Base-by-base conservation (phyloP, 2,113 vertebrate species). In the Phoenicopterus ruber region DNA sequence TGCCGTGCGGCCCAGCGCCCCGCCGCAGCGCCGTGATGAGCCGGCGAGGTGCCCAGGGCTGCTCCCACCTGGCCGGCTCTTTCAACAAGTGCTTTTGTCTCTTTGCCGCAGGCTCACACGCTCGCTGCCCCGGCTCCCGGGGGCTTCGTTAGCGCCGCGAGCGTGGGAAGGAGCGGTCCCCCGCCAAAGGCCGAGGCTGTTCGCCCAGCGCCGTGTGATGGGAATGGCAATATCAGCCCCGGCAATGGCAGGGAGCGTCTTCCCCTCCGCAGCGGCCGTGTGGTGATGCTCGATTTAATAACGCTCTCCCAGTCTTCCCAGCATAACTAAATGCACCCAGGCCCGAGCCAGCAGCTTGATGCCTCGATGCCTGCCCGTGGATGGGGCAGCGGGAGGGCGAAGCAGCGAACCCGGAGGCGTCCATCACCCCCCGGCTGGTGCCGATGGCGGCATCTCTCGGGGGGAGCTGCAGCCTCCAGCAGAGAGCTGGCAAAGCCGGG, bases 201-300 rank as follows among this genome's bases (percentile, higher is more conserved):
- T 47, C 1, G 0, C 46, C 40, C 81, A 3, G 50, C 1, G 1
- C 46, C 1, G 2, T 21, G 34, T 1, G 80, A 10, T 16, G 67
- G 74, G 38, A 72, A 15, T 0, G 3, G 77, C 58, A 1, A 1
- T 2, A 6, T 6, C 79, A 40, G 78, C 44, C 29, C 11, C 4
- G 2, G 59, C 1, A 1, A 4, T 1, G 80, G 31, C 36, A 5
- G 31, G 6, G 24, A 34, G 31, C 26, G 1, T 3, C 83, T 38
- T 24, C 34, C 50, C 31, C 84, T 63, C 62, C 2, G 1, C 44
- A 2, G 57, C 0, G 1, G 31, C 86, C 31, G 0, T 9, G 22
- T 2, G 46, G 34, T 1, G 2, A 49, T 14, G 44, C 29, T 57
- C 29, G 0, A 0, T 16, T 26, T 26, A 6, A 4, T 13, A 34